Evolutionary conservation across 2,888 invertebrate species (phyloP).

Genomic region (Gymnosoma rotundatum): DNA sequence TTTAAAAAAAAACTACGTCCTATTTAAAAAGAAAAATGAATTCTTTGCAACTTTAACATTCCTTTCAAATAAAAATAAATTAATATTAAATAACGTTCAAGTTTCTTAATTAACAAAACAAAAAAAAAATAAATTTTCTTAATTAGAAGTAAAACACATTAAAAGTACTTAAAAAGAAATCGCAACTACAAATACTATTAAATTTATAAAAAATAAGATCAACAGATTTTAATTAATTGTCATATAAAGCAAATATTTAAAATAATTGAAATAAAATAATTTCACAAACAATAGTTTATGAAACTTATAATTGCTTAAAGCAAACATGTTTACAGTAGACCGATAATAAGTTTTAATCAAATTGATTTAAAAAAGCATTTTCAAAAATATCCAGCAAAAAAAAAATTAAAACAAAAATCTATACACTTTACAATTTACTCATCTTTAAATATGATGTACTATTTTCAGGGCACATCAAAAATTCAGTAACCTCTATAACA

Average conservation of each 20-base stretch:
- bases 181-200: slow-evolving; percentile 29
- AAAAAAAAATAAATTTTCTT: slow-evolving; percentile 41
- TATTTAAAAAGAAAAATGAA: slow-evolving; percentile 29
- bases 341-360: too few relatives aligned
- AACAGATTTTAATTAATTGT: background rate
- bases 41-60: slow-evolving; percentile 66
- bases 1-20: slow-evolving; percentile 1
- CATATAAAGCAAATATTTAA: slow-evolving; percentile 10
- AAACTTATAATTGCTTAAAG: background rate
- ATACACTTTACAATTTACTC: too few relatives aligned
- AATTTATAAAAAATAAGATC: slow-evolving; percentile 4
- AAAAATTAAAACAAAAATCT: too few relatives aligned
- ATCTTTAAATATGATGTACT: too few relatives aligned
- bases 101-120: slow-evolving; percentile 54
- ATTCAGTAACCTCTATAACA: too few relatives aligned
- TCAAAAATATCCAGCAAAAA: too few relatives aligned
- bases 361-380: too few relatives aligned
- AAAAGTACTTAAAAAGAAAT: slow-evolving; percentile 47
- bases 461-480: too few relatives aligned
- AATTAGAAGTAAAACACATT: slow-evolving; percentile 42
- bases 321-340: background rate
- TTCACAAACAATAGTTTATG: background rate
- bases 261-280: background rate
- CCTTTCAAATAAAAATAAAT: slow-evolving; percentile 42
- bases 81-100: slow-evolving; percentile 39